These are phyloP conservation scores for Manduca sexta DNA, from an alignment of 1,140 invertebrate genomes.

Conservation along the genomic window DNA sequence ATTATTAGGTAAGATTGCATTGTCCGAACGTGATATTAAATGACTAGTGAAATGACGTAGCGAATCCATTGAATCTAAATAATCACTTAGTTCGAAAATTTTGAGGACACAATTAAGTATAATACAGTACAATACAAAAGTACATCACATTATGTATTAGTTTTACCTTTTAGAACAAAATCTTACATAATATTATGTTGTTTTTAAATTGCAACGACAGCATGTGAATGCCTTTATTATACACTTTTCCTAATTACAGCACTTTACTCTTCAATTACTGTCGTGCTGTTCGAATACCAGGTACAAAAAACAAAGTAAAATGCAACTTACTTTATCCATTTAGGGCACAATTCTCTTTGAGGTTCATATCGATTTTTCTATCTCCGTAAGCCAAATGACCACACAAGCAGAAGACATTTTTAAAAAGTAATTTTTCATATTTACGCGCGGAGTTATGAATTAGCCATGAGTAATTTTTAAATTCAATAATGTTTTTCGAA, in stretches of 20 bases:
- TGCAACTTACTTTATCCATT: neutral
- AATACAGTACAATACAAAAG: no score
- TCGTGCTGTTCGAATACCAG: neutral
- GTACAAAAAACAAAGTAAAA: neutral
- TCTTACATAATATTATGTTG: no score
- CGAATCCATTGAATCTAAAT: no score
- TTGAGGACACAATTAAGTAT: no score
- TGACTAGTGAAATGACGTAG: no score
- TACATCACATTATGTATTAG: no score
- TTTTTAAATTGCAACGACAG: no score
- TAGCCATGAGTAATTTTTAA: slow-evolving; percentile 9
- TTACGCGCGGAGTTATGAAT: slow-evolving; percentile 8
- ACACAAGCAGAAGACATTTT: slow-evolving; percentile 6
- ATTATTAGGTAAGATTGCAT: no score
- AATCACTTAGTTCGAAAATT: no score
- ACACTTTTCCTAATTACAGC: slow-evolving; percentile 11
- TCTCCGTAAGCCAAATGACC: slow-evolving; percentile 2
- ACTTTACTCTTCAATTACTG: slow-evolving; percentile 14
- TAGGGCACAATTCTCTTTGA: neutral
- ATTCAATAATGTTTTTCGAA: slow-evolving; percentile 16
- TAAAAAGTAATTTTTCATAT: slow-evolving; percentile 12
- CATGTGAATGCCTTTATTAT: slow-evolving; percentile 14
- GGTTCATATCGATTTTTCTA: neutral
- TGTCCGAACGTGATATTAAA: no score
- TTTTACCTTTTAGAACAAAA: no score